phyloP scores from a whole-genome alignment of 2,888 invertebrate genomes.

The Leucoptera coffeella region DNA sequence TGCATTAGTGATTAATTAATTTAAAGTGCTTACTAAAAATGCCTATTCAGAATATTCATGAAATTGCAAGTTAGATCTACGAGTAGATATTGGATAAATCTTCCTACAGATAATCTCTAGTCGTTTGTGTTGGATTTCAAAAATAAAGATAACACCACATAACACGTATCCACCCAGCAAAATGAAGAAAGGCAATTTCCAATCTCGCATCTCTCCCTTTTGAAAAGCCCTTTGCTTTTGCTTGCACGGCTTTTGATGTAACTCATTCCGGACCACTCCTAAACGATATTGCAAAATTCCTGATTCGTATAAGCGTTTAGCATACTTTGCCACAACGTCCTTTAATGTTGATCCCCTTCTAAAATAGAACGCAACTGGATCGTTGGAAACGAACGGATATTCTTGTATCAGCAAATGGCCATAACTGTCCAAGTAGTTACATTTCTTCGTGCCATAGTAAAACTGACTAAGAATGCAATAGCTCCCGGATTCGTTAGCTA shows the following conservation, averaged over 20 bases:
- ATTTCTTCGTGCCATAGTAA: neutral
- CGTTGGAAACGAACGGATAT: neutral
- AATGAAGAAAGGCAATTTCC: conserved; percentile 15
- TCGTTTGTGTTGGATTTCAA: no score
- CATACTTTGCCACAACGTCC: conserved; percentile 13
- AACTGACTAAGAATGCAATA: neutral
- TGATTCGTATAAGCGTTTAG: conserved; percentile 14
- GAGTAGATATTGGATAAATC: no score
- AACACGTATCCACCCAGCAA: conserved; percentile 13
- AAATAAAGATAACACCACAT: conserved; percentile 14
- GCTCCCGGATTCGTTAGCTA: neutral
- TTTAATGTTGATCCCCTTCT: conserved; percentile 1
- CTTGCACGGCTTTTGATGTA: no score
- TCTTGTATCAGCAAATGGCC: neutral
- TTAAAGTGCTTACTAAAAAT: no score
- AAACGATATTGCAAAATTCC: conserved; percentile 16
- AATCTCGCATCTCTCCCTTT: conserved; percentile 11
- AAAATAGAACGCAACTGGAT: neutral
- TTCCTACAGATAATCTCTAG: no score
- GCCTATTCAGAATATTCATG: no score
- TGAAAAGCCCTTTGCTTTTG: conserved; percentile 8
- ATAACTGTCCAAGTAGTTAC: conserved; percentile 1
- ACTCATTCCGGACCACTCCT: no score
- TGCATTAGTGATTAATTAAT: no score
- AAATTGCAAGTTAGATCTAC: no score